phyloP scores from a whole-genome alignment of 2,113 vertebrate genomes.

The Globicephala melas region DNA sequence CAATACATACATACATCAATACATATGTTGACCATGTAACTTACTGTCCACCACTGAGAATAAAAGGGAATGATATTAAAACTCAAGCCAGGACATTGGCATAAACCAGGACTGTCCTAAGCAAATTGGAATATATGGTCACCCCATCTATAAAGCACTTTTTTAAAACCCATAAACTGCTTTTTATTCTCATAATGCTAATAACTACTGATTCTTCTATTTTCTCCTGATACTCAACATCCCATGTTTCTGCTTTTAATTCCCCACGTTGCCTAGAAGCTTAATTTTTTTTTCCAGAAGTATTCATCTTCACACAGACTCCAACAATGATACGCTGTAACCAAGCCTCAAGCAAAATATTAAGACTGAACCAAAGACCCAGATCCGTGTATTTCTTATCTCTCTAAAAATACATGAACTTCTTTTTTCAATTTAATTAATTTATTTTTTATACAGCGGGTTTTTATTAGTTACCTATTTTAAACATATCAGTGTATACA shows the following conservation, averaged over 20 bases:
- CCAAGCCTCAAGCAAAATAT: background rate
- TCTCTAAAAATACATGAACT: background rate
- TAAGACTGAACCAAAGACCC: background rate
- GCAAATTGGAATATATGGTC: rapidly evolving
- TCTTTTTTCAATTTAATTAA: background rate
- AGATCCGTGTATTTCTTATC: rapidly evolving
- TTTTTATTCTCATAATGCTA: background rate
- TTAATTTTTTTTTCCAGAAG: background rate
- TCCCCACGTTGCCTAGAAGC: background rate
- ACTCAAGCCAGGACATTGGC: background rate
- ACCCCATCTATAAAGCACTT: background rate
- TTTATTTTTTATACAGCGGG: too few relatives aligned
- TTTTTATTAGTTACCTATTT: too few relatives aligned
- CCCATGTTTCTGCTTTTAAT: background rate
- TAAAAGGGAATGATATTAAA: background rate
- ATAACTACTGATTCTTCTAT: background rate
- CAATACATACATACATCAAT: too few relatives aligned
- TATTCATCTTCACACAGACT: background rate
- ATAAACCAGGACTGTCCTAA: background rate
- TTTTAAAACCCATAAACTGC: background rate
- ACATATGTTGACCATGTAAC: background rate
- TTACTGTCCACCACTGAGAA: background rate
- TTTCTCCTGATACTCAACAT: background rate
- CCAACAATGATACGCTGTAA: rapidly evolving
- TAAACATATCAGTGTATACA: too few relatives aligned